phyloP scores from a whole-genome alignment of 2,113 vertebrate species.

The Pelmatolapia mariae region DNA sequence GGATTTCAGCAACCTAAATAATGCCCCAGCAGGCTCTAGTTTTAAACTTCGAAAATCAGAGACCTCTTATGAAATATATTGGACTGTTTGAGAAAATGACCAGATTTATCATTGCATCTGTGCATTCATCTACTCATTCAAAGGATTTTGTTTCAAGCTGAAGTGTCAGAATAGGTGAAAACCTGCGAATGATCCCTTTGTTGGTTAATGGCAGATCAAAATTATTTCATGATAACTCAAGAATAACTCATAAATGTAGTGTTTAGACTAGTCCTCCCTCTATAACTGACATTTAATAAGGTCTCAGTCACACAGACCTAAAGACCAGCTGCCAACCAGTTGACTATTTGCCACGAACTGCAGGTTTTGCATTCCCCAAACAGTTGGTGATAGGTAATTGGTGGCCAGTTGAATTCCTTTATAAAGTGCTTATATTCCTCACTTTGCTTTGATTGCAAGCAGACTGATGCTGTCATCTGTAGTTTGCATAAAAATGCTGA shows the following conservation, averaged over 20 bases:
- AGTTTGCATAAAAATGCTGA: neutral
- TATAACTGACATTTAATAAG: neutral
- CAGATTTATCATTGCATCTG: neutral
- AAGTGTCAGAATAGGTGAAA: neutral
- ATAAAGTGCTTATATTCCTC: neutral
- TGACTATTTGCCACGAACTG: neutral
- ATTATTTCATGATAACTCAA: neutral
- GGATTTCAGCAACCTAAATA: neutral
- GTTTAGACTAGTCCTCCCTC: neutral
- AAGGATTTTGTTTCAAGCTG: neutral
- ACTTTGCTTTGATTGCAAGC: neutral
- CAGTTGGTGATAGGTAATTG: neutral
- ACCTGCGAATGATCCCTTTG: neutral
- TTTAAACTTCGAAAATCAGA: neutral
- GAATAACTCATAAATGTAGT: neutral
- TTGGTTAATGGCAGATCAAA: neutral
- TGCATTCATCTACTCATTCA: neutral
- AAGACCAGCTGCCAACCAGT: neutral
- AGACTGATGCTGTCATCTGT: neutral
- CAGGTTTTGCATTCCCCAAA: neutral
- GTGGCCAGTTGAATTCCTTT: neutral
- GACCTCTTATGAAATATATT: neutral
- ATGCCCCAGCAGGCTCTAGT: neutral
- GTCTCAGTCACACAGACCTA: neutral
- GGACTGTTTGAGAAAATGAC: neutral